phyloP scores from a whole-genome alignment of 2,797 vertebrate species.

The Helicolenus hilgendorfi region DNA sequence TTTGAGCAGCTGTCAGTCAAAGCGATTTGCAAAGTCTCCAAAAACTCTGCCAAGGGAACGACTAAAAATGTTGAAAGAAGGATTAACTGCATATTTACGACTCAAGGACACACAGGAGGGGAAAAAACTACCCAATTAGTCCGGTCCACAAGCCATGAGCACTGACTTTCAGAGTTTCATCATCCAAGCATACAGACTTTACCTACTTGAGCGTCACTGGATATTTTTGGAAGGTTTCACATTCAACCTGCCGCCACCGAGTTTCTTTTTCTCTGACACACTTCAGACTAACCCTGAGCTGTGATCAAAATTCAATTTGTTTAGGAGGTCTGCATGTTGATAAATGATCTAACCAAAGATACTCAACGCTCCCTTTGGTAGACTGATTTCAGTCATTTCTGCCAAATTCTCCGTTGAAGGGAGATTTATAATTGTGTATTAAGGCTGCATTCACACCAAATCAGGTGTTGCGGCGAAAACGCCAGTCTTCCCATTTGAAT shows the following conservation, averaged over 20 bases:
- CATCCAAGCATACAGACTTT: not conserved
- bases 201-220: not conserved
- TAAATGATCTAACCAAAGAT: not conserved
- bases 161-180: not conserved
- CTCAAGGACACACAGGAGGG: not conserved
- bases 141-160: not conserved
- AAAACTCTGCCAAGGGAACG: slow-evolving; percentile 29
- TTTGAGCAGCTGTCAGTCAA: slow-evolving; percentile 67
- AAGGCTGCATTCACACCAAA: not conserved
- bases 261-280: not conserved
- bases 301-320: not conserved
- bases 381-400: not conserved
- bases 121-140: not conserved
- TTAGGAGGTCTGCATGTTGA: not conserved
- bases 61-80: slow-evolving; percentile 29
- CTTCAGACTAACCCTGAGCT: not conserved
- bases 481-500: not conserved
- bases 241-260: not conserved
- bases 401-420: not conserved
- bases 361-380: not conserved
- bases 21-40: slow-evolving; percentile 3
- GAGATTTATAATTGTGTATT: not conserved
- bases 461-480: not conserved
- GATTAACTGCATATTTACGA: slow-evolving; percentile 14
- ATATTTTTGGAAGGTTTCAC: not conserved